A percentile compares a stretch with the other conserved stretches of the same genome.
These are phyloP conservation scores for Tinamus major DNA, from an alignment of 2,797 vertebrate genomes.

Conservation along the genomic window DNA sequence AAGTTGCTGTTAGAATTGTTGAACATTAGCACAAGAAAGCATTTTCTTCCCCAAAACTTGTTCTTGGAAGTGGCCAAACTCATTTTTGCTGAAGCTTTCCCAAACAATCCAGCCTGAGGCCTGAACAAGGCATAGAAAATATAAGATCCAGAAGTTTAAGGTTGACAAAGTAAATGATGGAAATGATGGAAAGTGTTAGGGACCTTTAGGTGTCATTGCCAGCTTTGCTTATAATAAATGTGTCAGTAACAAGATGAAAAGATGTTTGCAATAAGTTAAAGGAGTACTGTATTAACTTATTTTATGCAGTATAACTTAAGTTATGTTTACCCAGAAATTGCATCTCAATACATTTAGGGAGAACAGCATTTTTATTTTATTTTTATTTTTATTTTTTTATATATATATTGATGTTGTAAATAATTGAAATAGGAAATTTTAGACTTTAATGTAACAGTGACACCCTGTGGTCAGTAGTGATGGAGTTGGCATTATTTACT, in stretches of 20 bases:
- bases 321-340: neutral
- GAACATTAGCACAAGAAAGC: neutral
- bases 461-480: conserved; percentile 69
- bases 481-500: neutral
- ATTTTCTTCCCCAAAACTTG: conserved; percentile 20
- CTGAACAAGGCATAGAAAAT: conserved; percentile 13
- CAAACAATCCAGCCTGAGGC: conserved; percentile 9
- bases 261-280: conserved; percentile 25
- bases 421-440: neutral
- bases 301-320: neutral
- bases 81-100: conserved; percentile 46
- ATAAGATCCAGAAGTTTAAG: conserved; percentile 33
- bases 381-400: neutral
- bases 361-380: neutral
- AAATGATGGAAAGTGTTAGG: conserved; percentile 25
- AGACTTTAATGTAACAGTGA: conserved; percentile 60
- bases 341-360: neutral
- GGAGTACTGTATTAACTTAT: conserved; percentile 21
- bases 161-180: neutral
- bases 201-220: conserved; percentile 55
- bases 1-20: neutral
- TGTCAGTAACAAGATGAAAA: conserved; percentile 63
- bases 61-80: neutral
- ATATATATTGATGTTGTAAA: conserved; percentile 8
- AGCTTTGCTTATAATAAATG: conserved; percentile 63